phyloP scores from a whole-genome alignment of 2,797 vertebrate species.

The Mastacembelus armatus region DNA sequence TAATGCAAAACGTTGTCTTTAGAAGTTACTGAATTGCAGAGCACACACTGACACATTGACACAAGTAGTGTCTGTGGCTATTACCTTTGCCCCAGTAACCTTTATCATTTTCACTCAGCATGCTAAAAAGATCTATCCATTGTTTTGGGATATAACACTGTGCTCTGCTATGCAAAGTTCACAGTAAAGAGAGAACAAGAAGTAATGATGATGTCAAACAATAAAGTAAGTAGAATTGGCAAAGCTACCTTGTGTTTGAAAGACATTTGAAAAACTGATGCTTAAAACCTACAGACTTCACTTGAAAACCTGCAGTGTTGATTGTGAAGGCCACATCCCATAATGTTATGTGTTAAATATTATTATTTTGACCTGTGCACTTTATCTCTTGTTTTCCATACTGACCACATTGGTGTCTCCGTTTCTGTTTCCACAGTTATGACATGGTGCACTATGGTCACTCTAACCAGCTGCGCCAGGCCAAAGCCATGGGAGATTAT shows the following conservation, averaged over 20 bases:
- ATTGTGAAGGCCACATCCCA: neutral
- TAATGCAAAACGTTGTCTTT: neutral
- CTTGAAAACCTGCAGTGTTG: neutral
- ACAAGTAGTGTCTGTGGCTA: neutral
- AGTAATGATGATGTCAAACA: neutral
- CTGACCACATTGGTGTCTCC: neutral
- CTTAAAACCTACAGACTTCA: neutral
- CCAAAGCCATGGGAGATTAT: constrained; percentile 95
- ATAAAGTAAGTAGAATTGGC: neutral
- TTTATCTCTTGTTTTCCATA: neutral
- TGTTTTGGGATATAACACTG: constrained; percentile 12
- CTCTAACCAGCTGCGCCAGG: constrained; percentile 97
- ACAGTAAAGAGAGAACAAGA: neutral
- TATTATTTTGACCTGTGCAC: neutral
- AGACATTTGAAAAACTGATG: neutral
- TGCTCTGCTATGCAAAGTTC: neutral
- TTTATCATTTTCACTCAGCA: constrained; percentile 14
- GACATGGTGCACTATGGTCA: constrained; percentile 99
- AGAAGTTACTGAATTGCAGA: constrained; percentile 26
- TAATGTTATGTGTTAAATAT: neutral
- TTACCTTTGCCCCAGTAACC: constrained; percentile 48
- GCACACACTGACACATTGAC: constrained; percentile 21
- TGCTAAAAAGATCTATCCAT: neutral
- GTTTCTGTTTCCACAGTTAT: constrained; percentile 83
- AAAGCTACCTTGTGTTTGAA: neutral